Evolutionary conservation across 2,888 invertebrate species (phyloP).

Genomic region (Anoplius nigerrimus): DNA sequence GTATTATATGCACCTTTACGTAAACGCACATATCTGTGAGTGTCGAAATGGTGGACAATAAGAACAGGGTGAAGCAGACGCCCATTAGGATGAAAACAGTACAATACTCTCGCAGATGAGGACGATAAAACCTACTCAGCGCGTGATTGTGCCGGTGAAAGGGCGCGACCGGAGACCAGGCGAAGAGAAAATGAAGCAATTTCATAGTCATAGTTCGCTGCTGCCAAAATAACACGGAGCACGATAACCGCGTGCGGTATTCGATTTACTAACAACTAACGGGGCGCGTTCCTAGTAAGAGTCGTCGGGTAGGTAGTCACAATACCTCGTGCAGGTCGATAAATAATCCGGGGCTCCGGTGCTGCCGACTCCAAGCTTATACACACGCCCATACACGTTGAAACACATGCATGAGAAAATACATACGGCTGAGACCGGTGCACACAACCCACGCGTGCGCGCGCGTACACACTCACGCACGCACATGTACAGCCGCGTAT

Average conservation of each 20-base stretch:
- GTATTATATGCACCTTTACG: too few relatives aligned
- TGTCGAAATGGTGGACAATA: too few relatives aligned
- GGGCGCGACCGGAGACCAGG: not conserved
- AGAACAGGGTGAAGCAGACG: too few relatives aligned
- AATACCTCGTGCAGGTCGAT: conserved; percentile 49
- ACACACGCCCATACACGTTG: conserved; percentile 5
- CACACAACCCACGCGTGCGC: not conserved
- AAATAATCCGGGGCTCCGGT: conserved; percentile 41
- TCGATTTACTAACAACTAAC: conserved; percentile 34
- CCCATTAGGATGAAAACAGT: too few relatives aligned
- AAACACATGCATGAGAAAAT: too few relatives aligned
- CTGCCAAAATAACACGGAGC: too few relatives aligned
- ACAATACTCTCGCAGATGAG: too few relatives aligned
- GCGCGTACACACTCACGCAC: not conserved
- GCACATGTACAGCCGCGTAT: not conserved
- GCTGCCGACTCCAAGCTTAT: conserved; percentile 30
- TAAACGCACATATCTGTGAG: too few relatives aligned
- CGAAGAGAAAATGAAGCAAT: not conserved
- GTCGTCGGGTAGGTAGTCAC: conserved; percentile 34
- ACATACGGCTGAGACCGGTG: not conserved
- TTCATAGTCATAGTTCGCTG: not conserved
- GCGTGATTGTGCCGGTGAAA: not conserved
- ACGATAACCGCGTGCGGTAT: not conserved
- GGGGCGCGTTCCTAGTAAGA: conserved; percentile 30
- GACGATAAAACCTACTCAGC: not conserved